A percentile compares a stretch with the other conserved stretches of the same genome.
phyloP scores from a whole-genome alignment of 2,113 vertebrate genomes.

The Ardeotis arabs region DNA sequence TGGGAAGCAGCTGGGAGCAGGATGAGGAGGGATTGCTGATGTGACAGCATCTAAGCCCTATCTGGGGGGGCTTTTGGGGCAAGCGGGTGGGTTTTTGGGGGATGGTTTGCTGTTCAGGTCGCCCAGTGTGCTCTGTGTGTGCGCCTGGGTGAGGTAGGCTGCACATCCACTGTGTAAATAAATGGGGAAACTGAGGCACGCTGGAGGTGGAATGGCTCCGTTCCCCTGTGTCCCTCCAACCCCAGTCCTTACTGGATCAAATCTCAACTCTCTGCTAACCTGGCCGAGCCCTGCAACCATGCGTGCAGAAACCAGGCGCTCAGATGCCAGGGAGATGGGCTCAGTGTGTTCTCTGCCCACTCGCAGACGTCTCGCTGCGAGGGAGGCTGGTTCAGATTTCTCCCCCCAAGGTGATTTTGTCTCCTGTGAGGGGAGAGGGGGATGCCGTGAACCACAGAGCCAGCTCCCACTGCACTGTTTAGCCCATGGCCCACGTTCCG shows the following conservation, averaged over 20 bases:
- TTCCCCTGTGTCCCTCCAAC: rapidly evolving
- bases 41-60: background rate
- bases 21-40: background rate
- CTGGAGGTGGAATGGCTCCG: background rate
- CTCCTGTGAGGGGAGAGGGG: background rate
- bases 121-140: rapidly evolving
- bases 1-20: background rate
- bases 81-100: background rate
- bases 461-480: rapidly evolving
- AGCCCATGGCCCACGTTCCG: rapidly evolving
- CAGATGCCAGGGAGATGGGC: rapidly evolving
- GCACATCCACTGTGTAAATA: background rate
- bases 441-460: no score
- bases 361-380: background rate
- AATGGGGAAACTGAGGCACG: background rate
- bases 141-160: rapidly evolving
- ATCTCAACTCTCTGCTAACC: background rate
- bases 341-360: background rate
- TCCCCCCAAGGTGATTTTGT: background rate
- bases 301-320: rapidly evolving
- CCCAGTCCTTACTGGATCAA: background rate
- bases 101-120: background rate
- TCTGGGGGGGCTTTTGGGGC: background rate
- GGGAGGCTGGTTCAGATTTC: background rate
- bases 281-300: background rate